Base-by-base conservation (phyloP, 2,888 invertebrate species). In the Volucella inanis region DNA sequence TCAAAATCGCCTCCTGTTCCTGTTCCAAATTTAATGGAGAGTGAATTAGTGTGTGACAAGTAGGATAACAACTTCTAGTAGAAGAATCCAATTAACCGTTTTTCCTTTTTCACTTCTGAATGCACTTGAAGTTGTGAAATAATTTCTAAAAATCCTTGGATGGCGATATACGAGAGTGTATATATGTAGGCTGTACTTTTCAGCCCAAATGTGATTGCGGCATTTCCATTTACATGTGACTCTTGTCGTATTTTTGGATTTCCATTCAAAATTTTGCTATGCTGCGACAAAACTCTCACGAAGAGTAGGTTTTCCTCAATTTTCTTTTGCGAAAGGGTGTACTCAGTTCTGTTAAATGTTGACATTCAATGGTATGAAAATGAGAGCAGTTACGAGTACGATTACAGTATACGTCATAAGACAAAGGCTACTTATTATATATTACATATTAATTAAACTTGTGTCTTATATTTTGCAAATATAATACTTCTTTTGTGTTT, bases 281-380 rank as follows among this genome's bases (percentile, higher is more conserved):
- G 76, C 45, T 84, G 83, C 79, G 83, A 49, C 83, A 74, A 74
- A 74, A 78, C 41, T 78, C 52, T 31, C 43, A 39, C 22, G 65
- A 41, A 52, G 47, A 31, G 3, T 9, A 55, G 38, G 14, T n/a
- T 38, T 38, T 10, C 39, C 57, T 6, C 15, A 41, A 14, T 10
- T 31, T 31, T 31, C 0, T 31, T 31, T 31, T 31, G 22, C 0
- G 31, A 31, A 31, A 31, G 31, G 6, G 6, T 22, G 22, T 31
- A 31, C 31, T 31, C 31, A 6, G 31, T 31, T 31, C 31, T 31
- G 31, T 31, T 31, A 31, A 31, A 31, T 31, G 31, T 31, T 31
- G 31, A 31, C 31, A 31, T 31, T 31, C 31, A 31, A 31, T 6
- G 31, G 31, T 31, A 31, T 0, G 31, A 31, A 0, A 31, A 31